phyloP scores from a whole-genome alignment of 2,888 invertebrate species.

The Epicampocera succincta region DNA sequence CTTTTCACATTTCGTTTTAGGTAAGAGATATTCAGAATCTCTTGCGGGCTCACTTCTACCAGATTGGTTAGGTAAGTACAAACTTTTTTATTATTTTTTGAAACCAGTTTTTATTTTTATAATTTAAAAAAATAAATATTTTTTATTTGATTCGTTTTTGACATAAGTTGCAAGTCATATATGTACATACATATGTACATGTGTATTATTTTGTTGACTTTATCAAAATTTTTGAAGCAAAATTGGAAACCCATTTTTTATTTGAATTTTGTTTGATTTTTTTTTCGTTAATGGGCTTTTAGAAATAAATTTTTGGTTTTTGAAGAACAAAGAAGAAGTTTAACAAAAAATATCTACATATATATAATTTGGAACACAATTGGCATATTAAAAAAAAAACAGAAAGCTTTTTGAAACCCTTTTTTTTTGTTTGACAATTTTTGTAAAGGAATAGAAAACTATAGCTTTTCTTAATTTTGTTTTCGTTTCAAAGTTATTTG shows the following conservation, averaged over 20 bases:
- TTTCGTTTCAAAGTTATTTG: constrained; percentile 39
- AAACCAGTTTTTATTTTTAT: constrained; percentile 69
- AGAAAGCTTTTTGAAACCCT: constrained; percentile 46
- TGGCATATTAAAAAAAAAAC: constrained; percentile 16
- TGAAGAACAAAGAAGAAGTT: neutral
- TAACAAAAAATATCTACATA: neutral
- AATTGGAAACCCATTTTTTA: constrained; percentile 19
- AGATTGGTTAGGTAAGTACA: constrained; percentile 82
- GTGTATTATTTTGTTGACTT: constrained; percentile 18
- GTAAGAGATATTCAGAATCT: constrained; percentile 83
- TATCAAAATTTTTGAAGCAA: constrained; percentile 25
- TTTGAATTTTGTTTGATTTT: constrained; percentile 23
- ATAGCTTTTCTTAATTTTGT: constrained; percentile 36
- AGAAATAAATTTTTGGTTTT: constrained; percentile 21
- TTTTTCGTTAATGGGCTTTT: constrained; percentile 1
- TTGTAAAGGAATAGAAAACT: constrained; percentile 8
- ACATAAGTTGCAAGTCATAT: constrained; percentile 73
- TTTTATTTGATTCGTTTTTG: constrained; percentile 50
- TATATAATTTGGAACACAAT: neutral
- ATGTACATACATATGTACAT: constrained; percentile 15
- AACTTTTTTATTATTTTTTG: constrained; percentile 72
- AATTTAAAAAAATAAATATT: constrained; percentile 58
- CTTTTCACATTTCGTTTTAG: constrained; percentile 75
- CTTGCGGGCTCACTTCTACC: constrained; percentile 82
- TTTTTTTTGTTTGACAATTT: constrained; percentile 1